Evolutionary conservation across 1,140 invertebrate species (phyloP), one percentile per base, ranked within the genome.

Genomic region (Trichomalopsis sarcophagae): DNA sequence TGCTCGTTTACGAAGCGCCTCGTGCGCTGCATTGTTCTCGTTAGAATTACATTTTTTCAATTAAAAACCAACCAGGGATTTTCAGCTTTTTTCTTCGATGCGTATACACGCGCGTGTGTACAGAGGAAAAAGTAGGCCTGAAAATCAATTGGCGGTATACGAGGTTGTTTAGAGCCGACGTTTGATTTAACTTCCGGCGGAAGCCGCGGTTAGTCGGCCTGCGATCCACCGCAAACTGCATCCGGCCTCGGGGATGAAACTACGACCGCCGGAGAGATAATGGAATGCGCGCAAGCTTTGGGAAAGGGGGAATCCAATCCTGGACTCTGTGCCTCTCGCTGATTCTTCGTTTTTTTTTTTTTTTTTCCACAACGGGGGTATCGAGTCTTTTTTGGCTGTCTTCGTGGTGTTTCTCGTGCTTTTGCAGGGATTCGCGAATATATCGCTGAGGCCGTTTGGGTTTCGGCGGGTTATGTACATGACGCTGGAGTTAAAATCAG

Each of bases 21-120:
- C 13, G 14, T 0, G 11, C 47, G 1, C 5, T 23, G 74, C 75
- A 78, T 86, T 86, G 84, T 86, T 82, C 79, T 27, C 14, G 47
- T 44, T 76, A 77, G 84, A 86, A 86, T 86, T 86, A 82, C 80
- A 86, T 86, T 82, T 86, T 82, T 86, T 77, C 84, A 86, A 86
- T 86, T 86, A 86, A 86, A 73, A 33, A 27, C 40, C 77, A 13
- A 21, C 77, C 11, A 55, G 55, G n/a, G 10, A 47, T 27, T 66
- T 66, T 21, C 62, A 17, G 62, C 62, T 21, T 7, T 66, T 30
- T 27, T 27, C 27, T 27, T 27, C 27, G 27, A 27, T 33, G 69
- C 1, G 36, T 9, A 9, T 40, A 40, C 6, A 40, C 40, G 40
- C 9, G 40, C 10, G 10, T 44, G 9, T 44, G 10, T 0, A 44